Percentiles rank a stretch among this genome's conserved stretches.
Conservation (phyloP, 2,797 vertebrate genomes). For the Tokudaia tokunoshimensis region DNA sequence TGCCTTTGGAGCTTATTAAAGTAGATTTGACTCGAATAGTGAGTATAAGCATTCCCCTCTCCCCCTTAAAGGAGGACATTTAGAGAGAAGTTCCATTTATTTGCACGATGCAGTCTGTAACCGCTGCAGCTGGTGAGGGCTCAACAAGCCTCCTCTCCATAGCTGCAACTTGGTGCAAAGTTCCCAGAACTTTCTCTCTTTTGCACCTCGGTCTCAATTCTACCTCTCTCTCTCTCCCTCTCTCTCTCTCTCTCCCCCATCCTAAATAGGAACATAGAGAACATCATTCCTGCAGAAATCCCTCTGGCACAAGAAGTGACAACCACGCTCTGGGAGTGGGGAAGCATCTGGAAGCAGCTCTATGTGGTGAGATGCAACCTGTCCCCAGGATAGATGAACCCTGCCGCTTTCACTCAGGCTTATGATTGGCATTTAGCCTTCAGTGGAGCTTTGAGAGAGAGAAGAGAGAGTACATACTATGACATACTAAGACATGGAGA, state of each 20-base stretch:
- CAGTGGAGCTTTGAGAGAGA: neutral
- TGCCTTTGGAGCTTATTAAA: slow-evolving; percentile 59
- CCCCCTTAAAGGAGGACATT: neutral
- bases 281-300: slow-evolving; percentile 93
- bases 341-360: slow-evolving; percentile 97
- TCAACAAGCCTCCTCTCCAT: neutral
- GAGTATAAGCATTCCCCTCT: slow-evolving; percentile 10
- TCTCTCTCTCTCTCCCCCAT: slow-evolving; percentile 38
- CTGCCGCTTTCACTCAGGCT: neutral
- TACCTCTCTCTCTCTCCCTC: neutral
- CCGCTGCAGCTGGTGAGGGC: neutral
- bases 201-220: slow-evolving; percentile 63
- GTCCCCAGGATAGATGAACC: neutral
- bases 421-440: neutral
- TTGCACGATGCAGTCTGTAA: slow-evolving; percentile 52
- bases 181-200: slow-evolving; percentile 15
- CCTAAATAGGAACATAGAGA: slow-evolving; percentile 90
- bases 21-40: slow-evolving; percentile 34
- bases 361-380: slow-evolving; percentile 92
- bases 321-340: slow-evolving; percentile 97
- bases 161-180: slow-evolving; percentile 48
- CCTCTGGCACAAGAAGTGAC: slow-evolving; percentile 98
- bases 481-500: neutral
- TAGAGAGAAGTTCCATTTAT: slow-evolving; percentile 42
- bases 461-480: neutral